phyloP scores from a whole-genome alignment of 1,140 invertebrate species.

The Polyergus mexicanus region DNA sequence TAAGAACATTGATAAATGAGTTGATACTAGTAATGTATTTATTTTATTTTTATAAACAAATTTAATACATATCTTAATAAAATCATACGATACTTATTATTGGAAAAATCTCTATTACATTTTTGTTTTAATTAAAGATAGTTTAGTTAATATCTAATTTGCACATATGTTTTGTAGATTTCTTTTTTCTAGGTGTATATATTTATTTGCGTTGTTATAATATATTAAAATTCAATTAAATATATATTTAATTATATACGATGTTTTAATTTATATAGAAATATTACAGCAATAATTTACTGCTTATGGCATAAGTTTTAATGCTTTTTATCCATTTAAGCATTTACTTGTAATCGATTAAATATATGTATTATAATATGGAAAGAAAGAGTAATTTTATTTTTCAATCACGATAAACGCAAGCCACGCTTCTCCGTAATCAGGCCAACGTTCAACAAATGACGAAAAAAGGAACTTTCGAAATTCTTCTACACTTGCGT shows the following conservation, averaged over 20 bases:
- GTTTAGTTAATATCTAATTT: background rate
- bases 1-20: background rate
- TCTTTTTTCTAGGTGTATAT: background rate
- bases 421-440: background rate
- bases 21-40: background rate
- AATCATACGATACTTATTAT: background rate
- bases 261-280: too few species aligned
- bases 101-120: conserved; percentile 4
- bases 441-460: background rate
- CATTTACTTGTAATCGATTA: conserved; percentile 41
- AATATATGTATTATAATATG: conserved; percentile 12
- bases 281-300: background rate
- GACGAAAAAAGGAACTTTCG: background rate
- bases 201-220: background rate
- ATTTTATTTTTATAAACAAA: background rate
- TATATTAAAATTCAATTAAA: background rate
- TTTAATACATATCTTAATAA: conserved; percentile 6
- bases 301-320: background rate
- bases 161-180: background rate
- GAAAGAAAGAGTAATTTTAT: conserved; percentile 8
- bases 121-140: background rate
- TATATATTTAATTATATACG: background rate
- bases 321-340: background rate
- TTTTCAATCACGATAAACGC: conserved; percentile 63
- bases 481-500: background rate